phyloP scores from a whole-genome alignment of 2,888 invertebrate genomes.

The Herminia tarsipennalis region DNA sequence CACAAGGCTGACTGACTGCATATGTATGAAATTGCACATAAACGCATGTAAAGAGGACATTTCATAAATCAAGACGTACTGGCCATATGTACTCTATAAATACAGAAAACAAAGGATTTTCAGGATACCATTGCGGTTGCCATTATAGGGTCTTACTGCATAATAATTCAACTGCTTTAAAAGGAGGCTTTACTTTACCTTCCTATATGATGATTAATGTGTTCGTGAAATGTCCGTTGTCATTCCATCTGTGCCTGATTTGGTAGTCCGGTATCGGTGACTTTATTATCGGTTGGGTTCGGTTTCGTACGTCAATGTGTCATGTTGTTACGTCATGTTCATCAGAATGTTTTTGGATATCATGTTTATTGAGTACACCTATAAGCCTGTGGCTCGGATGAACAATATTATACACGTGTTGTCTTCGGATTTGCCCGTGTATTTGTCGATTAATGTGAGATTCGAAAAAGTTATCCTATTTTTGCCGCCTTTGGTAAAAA shows the following conservation, averaged over 20 bases:
- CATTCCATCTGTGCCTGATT: slow-evolving; percentile 22
- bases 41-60: slow-evolving; percentile 30
- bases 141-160: slow-evolving; percentile 5
- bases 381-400: too few relatives aligned
- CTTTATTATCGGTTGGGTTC: slow-evolving; percentile 24
- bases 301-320: slow-evolving; percentile 19
- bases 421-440: too few relatives aligned
- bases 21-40: slow-evolving; percentile 33
- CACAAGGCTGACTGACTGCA: slow-evolving; percentile 37
- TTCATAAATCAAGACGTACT: slow-evolving; percentile 33
- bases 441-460: too few relatives aligned
- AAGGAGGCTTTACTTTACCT: slow-evolving; percentile 16
- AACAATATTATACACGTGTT: too few relatives aligned
- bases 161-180: slow-evolving; percentile 17
- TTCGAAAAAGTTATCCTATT: too few relatives aligned
- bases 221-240: slow-evolving; percentile 14
- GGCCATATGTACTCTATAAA: slow-evolving; percentile 12
- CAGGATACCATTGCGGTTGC: slow-evolving; percentile 23
- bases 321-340: too few relatives aligned
- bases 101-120: slow-evolving; percentile 28
- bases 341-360: background rate
- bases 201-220: slow-evolving; percentile 31
- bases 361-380: slow-evolving; percentile 6
- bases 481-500: too few relatives aligned
- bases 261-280: slow-evolving; percentile 24